A percentile compares a stretch with the other conserved stretches of the same genome.
Evolutionary conservation across 1,140 invertebrate genomes (phyloP).

Genomic region (Drosophila kikkawai): DNA sequence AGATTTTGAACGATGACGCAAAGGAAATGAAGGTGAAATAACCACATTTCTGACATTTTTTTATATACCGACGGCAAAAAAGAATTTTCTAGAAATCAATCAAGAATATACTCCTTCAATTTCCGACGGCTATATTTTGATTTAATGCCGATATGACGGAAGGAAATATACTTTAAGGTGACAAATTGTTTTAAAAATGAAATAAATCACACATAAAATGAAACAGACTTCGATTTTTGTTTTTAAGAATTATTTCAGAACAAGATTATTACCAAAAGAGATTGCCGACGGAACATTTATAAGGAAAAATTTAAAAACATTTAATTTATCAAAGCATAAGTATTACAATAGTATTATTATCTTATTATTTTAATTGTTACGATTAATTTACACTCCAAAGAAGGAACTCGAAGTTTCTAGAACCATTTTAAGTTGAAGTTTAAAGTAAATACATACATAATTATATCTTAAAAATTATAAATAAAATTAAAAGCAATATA

Average conservation of each 20-base stretch:
- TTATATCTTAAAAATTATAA: too few relatives aligned
- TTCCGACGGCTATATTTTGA: constrained; percentile 3
- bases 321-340: too few relatives aligned
- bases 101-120: background rate
- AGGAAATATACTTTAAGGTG: background rate
- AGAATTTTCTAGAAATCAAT: constrained; percentile 31
- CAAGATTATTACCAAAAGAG: too few relatives aligned
- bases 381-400: background rate
- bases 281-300: background rate
- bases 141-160: background rate
- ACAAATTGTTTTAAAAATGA: background rate
- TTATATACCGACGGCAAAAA: constrained; percentile 11
- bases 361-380: too few relatives aligned
- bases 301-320: background rate
- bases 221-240: background rate
- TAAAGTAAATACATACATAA: too few relatives aligned
- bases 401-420: background rate
- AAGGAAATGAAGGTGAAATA: background rate
- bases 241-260: background rate
- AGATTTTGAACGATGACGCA: constrained; percentile 13
- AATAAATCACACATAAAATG: too few relatives aligned
- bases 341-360: too few relatives aligned
- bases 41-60: background rate
- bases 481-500: too few relatives aligned
- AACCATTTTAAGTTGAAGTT: background rate